Conservation (phyloP, 2,797 vertebrate genomes). For the Geotria australis region DNA sequence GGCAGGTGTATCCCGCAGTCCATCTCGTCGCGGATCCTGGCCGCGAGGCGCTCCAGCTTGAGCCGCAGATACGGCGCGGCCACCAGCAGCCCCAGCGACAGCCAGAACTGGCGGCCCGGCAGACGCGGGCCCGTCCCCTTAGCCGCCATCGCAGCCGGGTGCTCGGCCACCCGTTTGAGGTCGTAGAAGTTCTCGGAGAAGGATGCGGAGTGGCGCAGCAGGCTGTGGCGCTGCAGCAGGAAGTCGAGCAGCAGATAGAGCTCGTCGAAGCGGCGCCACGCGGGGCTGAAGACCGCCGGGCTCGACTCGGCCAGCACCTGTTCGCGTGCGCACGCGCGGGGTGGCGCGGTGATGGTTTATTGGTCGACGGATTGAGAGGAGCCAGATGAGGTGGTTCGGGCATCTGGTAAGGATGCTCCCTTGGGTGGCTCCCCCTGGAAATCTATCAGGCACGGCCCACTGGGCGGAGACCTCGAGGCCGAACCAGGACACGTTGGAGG, state of each 20-base stretch:
- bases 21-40: slow-evolving; percentile 47
- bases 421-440: too few relatives aligned
- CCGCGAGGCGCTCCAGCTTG: slow-evolving; percentile 47
- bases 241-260: slow-evolving; percentile 39
- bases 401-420: too few relatives aligned
- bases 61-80: slow-evolving; percentile 45
- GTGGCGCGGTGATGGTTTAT: too few relatives aligned
- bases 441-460: too few relatives aligned
- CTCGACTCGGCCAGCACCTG: slow-evolving; percentile 62
- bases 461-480: too few relatives aligned
- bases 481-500: too few relatives aligned
- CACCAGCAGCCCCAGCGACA: slow-evolving; percentile 40
- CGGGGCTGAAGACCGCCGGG: slow-evolving; percentile 26
- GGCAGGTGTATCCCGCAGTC: slow-evolving; percentile 66
- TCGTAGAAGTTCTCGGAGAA: slow-evolving; percentile 89
- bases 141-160: not conserved
- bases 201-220: slow-evolving; percentile 41
- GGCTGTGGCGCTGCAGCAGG: slow-evolving; percentile 58
- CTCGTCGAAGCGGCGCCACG: slow-evolving; percentile 63
- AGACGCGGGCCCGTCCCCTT: slow-evolving; percentile 19
- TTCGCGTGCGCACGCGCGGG: not conserved
- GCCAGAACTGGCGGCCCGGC: slow-evolving; percentile 18
- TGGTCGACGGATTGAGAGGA: too few relatives aligned
- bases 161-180: slow-evolving; percentile 27
- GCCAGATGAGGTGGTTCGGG: too few relatives aligned